Evolutionary conservation across 2,888 invertebrate genomes (phyloP), one percentile per base, ranked within the genome.

Genomic region (Patella depressa): DNA sequence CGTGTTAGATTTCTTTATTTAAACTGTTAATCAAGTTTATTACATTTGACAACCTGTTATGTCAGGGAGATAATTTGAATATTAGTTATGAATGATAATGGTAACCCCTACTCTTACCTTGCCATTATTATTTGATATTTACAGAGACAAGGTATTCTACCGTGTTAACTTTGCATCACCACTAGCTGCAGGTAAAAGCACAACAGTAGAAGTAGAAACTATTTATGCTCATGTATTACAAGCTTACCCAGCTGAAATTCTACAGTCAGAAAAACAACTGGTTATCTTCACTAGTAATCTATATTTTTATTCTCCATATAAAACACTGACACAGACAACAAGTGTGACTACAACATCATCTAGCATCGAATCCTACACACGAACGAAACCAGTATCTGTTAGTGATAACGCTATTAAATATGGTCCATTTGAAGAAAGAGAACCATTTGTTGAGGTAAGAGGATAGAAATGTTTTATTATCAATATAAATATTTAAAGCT

Each of bases 231-330:
- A 96, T 89, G 93, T 94, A 19, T 93, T 98, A 53, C 91, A 93
- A 54, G 97, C 99, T 0, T 96, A 96, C 92, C 99, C 99, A 2
- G 94, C 94, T 14, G 94, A 95, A 85, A 98, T 99, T 80, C 94
- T 95, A 0, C 99, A 99, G 91, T 95, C 96, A 81, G 99, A 99
- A 88, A 96, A 96, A 87, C 99, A 99, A 83, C 93, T 97, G 82
- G 96, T 99, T 0, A 94, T 95, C 84, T 98, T 95, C 90, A 94
- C 93, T 83, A 98, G 97, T 53, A 96, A 95, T 89, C 93, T 96
- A 78, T 96, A 97, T 90, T 93, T 96, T 76, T 97, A 94, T 89
- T 94, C 96, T 0, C 96, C 97, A 0, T 99, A 99, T 91, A 90
- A 93, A 78, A 95, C 96, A 0, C 91, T 92, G 0, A 94, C 95